Evolutionary conservation across 23 tunicate genomes (phyloP).

Genomic region (Trididemnum clinides): DNA sequence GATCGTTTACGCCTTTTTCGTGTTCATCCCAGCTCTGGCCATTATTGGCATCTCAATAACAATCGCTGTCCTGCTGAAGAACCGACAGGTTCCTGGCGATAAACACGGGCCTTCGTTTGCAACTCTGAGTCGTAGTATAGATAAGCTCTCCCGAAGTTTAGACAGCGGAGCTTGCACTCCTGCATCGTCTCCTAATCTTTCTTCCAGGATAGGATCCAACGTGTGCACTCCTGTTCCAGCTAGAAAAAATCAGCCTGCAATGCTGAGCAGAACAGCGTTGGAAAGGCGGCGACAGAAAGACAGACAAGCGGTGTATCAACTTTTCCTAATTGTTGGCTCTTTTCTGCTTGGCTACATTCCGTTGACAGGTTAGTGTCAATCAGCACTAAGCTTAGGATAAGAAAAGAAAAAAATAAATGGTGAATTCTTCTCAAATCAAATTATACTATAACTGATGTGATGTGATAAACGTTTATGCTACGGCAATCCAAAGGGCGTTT

Average conservation of each 20-base stretch:
- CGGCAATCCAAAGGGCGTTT: no score
- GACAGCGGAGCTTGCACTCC: neutral
- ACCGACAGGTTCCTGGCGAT: neutral
- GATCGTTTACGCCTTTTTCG: conserved; percentile 27
- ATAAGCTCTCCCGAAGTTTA: neutral
- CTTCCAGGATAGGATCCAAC: neutral
- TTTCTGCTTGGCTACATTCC: conserved; percentile 49
- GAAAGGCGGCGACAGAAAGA: conserved; percentile 32
- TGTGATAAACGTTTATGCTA: no score
- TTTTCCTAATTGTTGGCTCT: conserved; percentile 47
- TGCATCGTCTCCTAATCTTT: neutral
- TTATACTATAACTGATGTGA: no score
- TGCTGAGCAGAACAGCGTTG: neutral
- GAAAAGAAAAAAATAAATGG: no score
- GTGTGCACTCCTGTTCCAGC: neutral
- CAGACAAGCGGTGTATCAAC: conserved; percentile 23
- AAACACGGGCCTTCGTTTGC: neutral
- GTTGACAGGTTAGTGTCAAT: conserved; percentile 33
- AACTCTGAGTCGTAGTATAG: neutral
- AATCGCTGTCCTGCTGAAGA: conserved; percentile 4
- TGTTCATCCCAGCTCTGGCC: conserved; percentile 25
- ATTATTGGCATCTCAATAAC: conserved; percentile 11
- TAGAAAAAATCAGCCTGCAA: neutral
- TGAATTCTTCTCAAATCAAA: no score
- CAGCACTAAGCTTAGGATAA: no score